Evolutionary conservation across 2,888 invertebrate genomes (phyloP), one percentile per base, ranked within the genome.

Genomic region (Agrotis ipsilon): DNA sequence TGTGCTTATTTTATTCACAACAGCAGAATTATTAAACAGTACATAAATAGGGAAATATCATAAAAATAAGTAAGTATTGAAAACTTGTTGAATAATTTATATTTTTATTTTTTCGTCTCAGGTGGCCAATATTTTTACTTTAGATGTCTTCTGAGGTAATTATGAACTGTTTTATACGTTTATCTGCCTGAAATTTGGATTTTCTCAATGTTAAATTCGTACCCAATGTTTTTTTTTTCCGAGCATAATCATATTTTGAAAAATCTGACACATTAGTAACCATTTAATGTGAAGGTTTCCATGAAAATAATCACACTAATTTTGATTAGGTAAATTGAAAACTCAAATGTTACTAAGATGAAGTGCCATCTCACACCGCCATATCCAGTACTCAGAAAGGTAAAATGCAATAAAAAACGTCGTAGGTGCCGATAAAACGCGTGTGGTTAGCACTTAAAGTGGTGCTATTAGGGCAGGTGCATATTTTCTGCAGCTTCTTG

Each of bases 401-500:
- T 70, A 79, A 68, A 64, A 68, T 51, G 45, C 32, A 49, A n/a
- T 70, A 68, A 84, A 84, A 81, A 85, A 64, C 32, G 48, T 74
- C 49, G 59, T 57, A 66, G 71, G 73, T 69, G 54, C 24, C 69
- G 71, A 82, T 84, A 82, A 84, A 77, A 84, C 27, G 72, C 63
- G 72, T 82, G 86, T 72, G 74, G 75, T 74, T 81, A 74, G 61
- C 71, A 74, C 78, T 57, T 79, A 77, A 72, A 79, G 55, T 52
- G 57, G 32, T 43, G 73, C 67, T 79, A 72, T 78, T 68, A 78
- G 61, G 48, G 74, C 78, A 79, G 82, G 78, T 79, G 78, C 58
- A 68, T 78, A 73, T 82, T 82, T 82, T 82, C 79, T 72, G 75
- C 84, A 77, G 58, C 75, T 39, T 79, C 79, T 82, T 80, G 75